phyloP scores from a whole-genome alignment of 2,113 vertebrate species.

The Nannospalax galili region DNA sequence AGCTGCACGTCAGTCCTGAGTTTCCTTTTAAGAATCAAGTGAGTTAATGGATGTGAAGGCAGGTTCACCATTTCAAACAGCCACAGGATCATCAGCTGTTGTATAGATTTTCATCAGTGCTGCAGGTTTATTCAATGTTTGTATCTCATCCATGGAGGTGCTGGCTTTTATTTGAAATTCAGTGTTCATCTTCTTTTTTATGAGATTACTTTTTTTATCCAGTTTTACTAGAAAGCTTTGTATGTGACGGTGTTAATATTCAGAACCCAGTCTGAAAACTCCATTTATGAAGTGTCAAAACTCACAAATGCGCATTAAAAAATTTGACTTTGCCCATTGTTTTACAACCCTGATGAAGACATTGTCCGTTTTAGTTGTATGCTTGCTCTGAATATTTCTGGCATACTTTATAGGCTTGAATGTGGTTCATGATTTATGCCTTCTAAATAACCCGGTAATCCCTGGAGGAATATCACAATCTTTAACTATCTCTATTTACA shows the following conservation, averaged over 20 bases:
- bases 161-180: constrained; percentile 63
- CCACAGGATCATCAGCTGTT: background rate
- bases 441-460: constrained; percentile 67
- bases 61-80: constrained; percentile 35
- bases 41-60: constrained; percentile 52
- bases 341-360: constrained; percentile 41
- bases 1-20: background rate
- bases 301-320: constrained; percentile 50
- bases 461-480: constrained; percentile 73
- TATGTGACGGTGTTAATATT: constrained; percentile 56
- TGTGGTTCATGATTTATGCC: constrained; percentile 72
- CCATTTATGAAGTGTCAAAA: constrained; percentile 54
- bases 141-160: constrained; percentile 58
- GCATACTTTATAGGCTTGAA: constrained; percentile 41
- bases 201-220: constrained; percentile 68
- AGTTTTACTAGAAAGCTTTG: constrained; percentile 55
- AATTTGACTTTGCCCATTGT: constrained; percentile 44
- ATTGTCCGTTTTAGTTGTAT: constrained; percentile 13
- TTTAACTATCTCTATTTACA: constrained; percentile 78
- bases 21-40: constrained; percentile 44
- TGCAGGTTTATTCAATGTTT: constrained; percentile 46
- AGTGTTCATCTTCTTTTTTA: constrained; percentile 25
- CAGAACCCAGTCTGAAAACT: constrained; percentile 54
- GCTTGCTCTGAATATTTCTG: constrained; percentile 52
- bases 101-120: constrained; percentile 55